Evolutionary conservation across 2,113 vertebrate genomes (phyloP).

Genomic region (Pogona vitticeps): DNA sequence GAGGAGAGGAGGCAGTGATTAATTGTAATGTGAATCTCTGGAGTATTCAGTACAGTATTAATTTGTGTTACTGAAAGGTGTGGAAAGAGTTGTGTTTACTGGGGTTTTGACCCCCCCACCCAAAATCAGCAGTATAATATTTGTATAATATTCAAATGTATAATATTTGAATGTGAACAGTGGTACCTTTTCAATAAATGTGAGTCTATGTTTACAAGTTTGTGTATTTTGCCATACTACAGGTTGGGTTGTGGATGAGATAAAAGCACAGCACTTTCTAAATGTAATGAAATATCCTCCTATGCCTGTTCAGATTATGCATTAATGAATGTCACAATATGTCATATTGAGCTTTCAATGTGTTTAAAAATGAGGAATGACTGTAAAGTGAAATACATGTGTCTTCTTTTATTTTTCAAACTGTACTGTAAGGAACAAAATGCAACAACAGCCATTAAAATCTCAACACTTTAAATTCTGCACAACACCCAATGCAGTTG

Average conservation of each 20-base stretch:
- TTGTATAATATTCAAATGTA: slow-evolving; percentile 29
- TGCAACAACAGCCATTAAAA: slow-evolving; percentile 15
- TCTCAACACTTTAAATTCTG: not conserved
- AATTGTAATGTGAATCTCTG: slow-evolving; percentile 43
- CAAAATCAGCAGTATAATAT: slow-evolving; percentile 42
- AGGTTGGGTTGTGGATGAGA: not conserved
- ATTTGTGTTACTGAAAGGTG: slow-evolving; percentile 46
- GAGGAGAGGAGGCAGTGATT: no score
- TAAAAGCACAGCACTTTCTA: slow-evolving; percentile 26
- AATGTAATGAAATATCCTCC: slow-evolving; percentile 12
- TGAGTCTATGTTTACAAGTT: slow-evolving; percentile 62
- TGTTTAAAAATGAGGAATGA: slow-evolving; percentile 21
- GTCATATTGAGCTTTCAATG: not conserved
- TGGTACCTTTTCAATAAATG: slow-evolving; percentile 41
- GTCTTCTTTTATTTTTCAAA: slow-evolving; percentile 6
- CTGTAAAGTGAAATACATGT: slow-evolving; percentile 26
- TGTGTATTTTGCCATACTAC: slow-evolving; percentile 37
- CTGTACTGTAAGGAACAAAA: slow-evolving; percentile 21
- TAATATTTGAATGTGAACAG: slow-evolving; percentile 46
- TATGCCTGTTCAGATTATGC: slow-evolving; percentile 21
- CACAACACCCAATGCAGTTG: not conserved
- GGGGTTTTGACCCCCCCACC: not conserved
- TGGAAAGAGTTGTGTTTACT: slow-evolving; percentile 55
- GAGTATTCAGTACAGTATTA: slow-evolving; percentile 63
- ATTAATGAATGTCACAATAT: not conserved